Evolutionary conservation across 2,113 vertebrate species (phyloP), one percentile per base, ranked within the genome.

Genomic region (Melozone crissalis): DNA sequence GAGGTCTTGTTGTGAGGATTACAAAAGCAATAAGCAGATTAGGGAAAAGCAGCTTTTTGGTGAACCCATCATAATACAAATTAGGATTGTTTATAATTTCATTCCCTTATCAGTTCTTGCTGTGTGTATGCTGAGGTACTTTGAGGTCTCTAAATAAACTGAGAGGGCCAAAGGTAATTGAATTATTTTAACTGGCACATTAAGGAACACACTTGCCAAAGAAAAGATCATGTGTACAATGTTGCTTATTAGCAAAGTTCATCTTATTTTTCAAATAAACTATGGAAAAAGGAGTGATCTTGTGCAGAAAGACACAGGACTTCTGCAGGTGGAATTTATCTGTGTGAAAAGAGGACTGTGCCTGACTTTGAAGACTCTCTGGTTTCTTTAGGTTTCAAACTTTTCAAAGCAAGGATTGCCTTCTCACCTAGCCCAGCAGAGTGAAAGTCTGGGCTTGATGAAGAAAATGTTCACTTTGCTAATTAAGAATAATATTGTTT

Each of bases 21-120:
- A 96, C 88, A 96, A 91, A 94, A 46, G 57, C 71, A 94, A 24
- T 92, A 96, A 95, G 65, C 5, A 4, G 92, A 95, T 96, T 96
- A 95, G 13, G 57, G 79, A 86, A 81, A 94, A 95, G 92, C 30
- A 84, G 85, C 87, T 94, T 93, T 97, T 86, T 86, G 47, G 77
- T 88, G 73, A 54, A 84, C 7, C 75, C 85, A 90, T 28, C 28
- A 65, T 84, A 95, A 92, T 71, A 95, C 68, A 93, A 96, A 93
- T 95, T 78, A 92, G 65, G 61, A 86, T 84, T 95, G 83, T 49
- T 93, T 61, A 78, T 84, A 77, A 88, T 35, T 93, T 88, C 59
- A 71, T 88, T 86, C 65, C 72, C n/a, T 86, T 92, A 86, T 86
- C 55, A 1, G 61, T 78, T 57, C 61, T 93, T 72, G 62, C 85